Percentiles rank a stretch among this genome's conserved stretches.
Conservation (phyloP, 2,113 vertebrate genomes). For the Brachionichthys hirsutus region DNA sequence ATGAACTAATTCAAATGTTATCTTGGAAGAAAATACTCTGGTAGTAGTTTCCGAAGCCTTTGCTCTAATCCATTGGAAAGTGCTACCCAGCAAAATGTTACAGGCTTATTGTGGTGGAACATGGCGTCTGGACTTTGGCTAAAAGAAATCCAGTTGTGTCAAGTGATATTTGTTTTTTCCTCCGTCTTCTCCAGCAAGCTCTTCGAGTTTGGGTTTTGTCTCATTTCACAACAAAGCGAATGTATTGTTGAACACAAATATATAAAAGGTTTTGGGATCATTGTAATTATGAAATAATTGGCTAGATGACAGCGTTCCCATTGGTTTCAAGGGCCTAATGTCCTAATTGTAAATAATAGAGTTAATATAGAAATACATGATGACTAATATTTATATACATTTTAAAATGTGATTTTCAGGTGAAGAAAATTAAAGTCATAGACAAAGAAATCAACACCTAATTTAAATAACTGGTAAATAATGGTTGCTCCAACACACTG, state of each 20-base stretch:
- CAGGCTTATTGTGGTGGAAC: constrained; percentile 56
- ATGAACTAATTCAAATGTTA: constrained; percentile 54
- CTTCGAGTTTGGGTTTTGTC: constrained; percentile 60
- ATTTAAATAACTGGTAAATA: constrained; percentile 15
- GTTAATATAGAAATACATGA: too few species aligned
- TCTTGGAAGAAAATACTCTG: constrained; percentile 54
- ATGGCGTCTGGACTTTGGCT: constrained; percentile 48
- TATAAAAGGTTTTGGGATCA: background rate
- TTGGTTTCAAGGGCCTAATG: too few species aligned
- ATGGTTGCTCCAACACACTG: constrained; percentile 3
- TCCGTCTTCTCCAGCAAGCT: constrained; percentile 65
- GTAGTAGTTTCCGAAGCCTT: constrained; percentile 61
- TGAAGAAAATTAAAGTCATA: too few species aligned
- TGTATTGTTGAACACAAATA: constrained; percentile 36
- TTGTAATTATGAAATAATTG: background rate
- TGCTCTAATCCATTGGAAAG: constrained; percentile 59
- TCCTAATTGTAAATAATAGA: too few species aligned
- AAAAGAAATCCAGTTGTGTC: constrained; percentile 56
- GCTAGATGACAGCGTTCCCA: background rate
- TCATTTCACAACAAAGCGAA: constrained; percentile 49
- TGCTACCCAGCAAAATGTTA: constrained; percentile 62
- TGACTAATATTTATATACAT: too few species aligned
- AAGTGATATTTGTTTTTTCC: constrained; percentile 69
- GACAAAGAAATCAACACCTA: too few species aligned
- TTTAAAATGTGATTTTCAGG: too few species aligned